Conservation (phyloP, 2,113 vertebrate genomes). For the Sebastes schlegelii region DNA sequence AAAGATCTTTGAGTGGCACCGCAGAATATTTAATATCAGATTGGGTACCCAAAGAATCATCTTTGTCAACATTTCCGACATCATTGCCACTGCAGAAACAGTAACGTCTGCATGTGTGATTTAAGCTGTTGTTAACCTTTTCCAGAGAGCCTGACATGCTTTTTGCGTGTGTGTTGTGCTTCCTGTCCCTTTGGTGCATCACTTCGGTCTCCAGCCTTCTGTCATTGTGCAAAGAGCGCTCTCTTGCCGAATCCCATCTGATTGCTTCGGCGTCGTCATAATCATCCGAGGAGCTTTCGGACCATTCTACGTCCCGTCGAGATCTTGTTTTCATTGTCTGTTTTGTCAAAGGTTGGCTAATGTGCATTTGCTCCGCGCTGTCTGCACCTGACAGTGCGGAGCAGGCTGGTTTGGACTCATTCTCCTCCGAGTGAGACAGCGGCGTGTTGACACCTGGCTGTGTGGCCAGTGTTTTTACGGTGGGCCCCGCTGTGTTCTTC, state of each 20-base stretch:
- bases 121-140: slow-evolving; percentile 86
- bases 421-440: slow-evolving; percentile 87
- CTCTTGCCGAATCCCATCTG: slow-evolving; percentile 89
- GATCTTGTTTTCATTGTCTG: slow-evolving; percentile 83
- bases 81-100: slow-evolving; percentile 82
- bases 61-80: slow-evolving; percentile 80
- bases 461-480: slow-evolving; percentile 90
- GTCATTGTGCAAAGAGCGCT: slow-evolving; percentile 88
- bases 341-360: slow-evolving; percentile 86
- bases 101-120: slow-evolving; percentile 83
- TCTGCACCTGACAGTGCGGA: slow-evolving; percentile 84
- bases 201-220: slow-evolving; percentile 85
- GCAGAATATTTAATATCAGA: slow-evolving; percentile 85
- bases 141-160: slow-evolving; percentile 84
- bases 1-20: slow-evolving; percentile 82
- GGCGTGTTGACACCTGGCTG: slow-evolving; percentile 91
- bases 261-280: slow-evolving; percentile 83
- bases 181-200: slow-evolving; percentile 84
- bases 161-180: slow-evolving; percentile 88
- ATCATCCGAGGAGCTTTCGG: slow-evolving; percentile 89
- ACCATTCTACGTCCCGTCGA: slow-evolving; percentile 83
- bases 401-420: slow-evolving; percentile 87
- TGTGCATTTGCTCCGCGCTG: slow-evolving; percentile 88
- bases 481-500: slow-evolving; percentile 89
- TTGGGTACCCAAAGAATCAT: slow-evolving; percentile 80